Base-by-base conservation (phyloP, 2,113 vertebrate genomes). In the Centropus unirufus region DNA sequence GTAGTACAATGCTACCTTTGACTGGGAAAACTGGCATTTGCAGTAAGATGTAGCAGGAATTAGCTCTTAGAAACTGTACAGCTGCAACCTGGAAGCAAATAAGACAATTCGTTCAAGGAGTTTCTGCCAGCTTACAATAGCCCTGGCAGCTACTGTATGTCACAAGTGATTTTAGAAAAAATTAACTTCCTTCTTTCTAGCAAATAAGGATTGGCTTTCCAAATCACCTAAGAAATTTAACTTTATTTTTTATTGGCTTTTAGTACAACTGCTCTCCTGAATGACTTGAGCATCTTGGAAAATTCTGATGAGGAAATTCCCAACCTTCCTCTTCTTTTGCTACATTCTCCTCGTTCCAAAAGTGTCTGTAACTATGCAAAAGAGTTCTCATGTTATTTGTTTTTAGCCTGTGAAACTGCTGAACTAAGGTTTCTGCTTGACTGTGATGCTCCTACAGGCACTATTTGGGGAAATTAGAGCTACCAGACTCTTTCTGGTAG, bases 81-180 rank as follows among this genome's bases (percentile, higher is more conserved):
- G 44, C 62, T 72, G 47, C 62, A 83, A 85, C 13, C 18, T 79
- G 24, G 39, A 72, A 59, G 29, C 6, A 69, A 81, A 4, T 17
- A 42, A 29, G n/a, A 62, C 21, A 47, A 49, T 17, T 49, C 0
- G 0, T 73, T 62, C 24, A 39, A 1, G 7, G 17, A 74, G n/a
- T 34, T 32, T 52, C 26, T 74, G 16, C 55, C 16, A n/a, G 30
- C 4, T n/a, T 62, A 19, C 4, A 62, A 58, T 58, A 62, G 30
- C 3, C 4, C 9, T 29, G n/a, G 16, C 9, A 66, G 44, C 44
- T 77, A 13, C 32, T 44, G 0, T 49, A 51, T 79, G 77, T 66
- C 51, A 52, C 8, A 58, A 27, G 4, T 26, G 11, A 58, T 81
- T 91, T 77, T 30, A 81, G 55, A 81, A 80, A 93, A 89, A 89